Base-by-base conservation (phyloP, 2,113 vertebrate species). In the Amblyornis subalaris region DNA sequence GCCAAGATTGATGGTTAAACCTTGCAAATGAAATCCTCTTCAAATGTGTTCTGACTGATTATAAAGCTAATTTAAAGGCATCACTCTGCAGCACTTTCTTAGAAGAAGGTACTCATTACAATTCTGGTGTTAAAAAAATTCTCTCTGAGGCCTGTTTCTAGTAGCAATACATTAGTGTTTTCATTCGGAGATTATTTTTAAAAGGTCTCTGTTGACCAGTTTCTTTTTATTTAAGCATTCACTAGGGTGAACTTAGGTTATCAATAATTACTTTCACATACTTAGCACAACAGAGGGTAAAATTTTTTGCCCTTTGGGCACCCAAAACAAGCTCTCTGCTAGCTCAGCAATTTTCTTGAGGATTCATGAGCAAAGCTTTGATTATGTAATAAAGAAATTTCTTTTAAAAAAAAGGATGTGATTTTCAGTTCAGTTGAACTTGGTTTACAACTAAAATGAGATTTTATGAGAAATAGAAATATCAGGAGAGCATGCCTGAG, bases 41-140 rank as follows among this genome's bases (percentile, higher is more conserved):
- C 67, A 89, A 91, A 85, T 72, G 35, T 95, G 62, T 88, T 87
- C 81, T 90, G 53, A 78, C 51, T 86, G 91, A 94, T 83, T 91
- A 54, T 85, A 92, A 95, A 93, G 23, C 50, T 76, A 89, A 86
- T 88, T 95, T 94, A 92, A 94, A 94, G 47, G 36, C 58, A 95
- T 85, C 21, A 89, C 75, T 95, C 29, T 26, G 48, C 47, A 69
- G n/a, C 23, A 85, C 20, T 93, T 96, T 90, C 75, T 92, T 94
- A 90, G 65, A 86, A 93, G 31, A 96, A 91, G 72, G 57, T 24
- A 78, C 72, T 96, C 31, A 83, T 95, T 95, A 91, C 91, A 91
- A 17, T 82, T 78, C 69, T 85, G 54, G 20, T 86, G 76, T 72
- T 72, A 72, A 78, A 83, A 53, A 78, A 90, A 88, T 38, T 93